Conservation (phyloP, 2,797 vertebrate species). For the Ataeniobius toweri region DNA sequence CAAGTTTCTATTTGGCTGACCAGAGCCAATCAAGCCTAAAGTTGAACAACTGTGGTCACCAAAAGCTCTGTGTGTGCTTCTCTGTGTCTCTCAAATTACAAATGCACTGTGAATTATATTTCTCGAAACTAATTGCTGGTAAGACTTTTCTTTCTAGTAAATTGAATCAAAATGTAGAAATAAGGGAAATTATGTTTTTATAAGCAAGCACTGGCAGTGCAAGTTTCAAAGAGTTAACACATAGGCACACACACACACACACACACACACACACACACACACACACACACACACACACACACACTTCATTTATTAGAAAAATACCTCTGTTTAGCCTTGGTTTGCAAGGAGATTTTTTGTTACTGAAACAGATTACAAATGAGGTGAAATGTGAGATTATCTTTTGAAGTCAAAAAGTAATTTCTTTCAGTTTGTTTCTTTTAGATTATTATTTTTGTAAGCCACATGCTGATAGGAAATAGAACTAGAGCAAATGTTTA, state of each 20-base stretch:
- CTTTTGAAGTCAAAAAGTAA: conserved; percentile 27
- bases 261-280: too few species aligned
- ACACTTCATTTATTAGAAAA: conserved; percentile 35
- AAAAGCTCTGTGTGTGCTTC: too few species aligned
- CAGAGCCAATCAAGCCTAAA: too few species aligned
- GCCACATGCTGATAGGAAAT: conserved; percentile 38
- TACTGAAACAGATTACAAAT: conserved; percentile 36
- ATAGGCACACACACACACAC: neutral
- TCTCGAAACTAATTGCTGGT: conserved; percentile 3
- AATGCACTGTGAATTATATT: neutral
- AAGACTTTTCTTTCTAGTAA: conserved; percentile 12
- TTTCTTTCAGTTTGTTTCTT: conserved; percentile 47
- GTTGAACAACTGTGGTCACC: too few species aligned
- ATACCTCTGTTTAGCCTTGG: conserved; percentile 36
- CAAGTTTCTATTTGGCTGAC: too few species aligned
- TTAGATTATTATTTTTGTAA: conserved; percentile 36
- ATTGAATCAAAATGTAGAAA: conserved; percentile 4
- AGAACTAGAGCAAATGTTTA: conserved; percentile 46
- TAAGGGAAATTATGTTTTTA: neutral
- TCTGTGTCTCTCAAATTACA: too few species aligned
- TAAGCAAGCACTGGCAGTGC: conserved; percentile 38
- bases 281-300: neutral
- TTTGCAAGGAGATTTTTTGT: conserved; percentile 36
- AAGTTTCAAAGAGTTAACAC: conserved; percentile 17
- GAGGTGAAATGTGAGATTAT: conserved; percentile 38